Conservation (phyloP, 2,113 vertebrate species). For the Alethe diademata region DNA sequence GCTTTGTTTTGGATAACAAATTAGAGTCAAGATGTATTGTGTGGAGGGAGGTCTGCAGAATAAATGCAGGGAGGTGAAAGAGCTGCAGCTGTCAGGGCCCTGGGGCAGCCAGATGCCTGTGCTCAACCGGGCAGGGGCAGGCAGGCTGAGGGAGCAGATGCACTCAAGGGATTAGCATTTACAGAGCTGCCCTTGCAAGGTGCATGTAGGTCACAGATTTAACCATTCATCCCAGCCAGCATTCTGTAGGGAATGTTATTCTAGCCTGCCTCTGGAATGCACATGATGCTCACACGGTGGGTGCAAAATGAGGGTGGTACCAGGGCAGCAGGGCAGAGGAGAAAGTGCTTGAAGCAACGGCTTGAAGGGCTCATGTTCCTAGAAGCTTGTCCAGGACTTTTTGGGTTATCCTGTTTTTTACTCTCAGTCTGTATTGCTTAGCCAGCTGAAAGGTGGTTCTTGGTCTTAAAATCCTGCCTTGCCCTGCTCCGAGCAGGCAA, state of each 20-base stretch:
- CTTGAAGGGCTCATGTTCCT: background rate
- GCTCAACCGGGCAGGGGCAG: background rate
- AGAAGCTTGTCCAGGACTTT: background rate
- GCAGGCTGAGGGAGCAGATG: background rate
- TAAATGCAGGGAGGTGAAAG: background rate
- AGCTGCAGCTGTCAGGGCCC: background rate
- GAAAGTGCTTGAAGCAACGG: background rate
- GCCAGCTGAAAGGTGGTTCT: background rate
- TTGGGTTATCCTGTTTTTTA: background rate
- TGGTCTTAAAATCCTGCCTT: background rate
- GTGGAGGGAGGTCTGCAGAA: background rate
- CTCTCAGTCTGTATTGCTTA: background rate
- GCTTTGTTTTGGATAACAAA: background rate
- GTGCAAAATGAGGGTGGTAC: background rate
- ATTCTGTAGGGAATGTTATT: background rate
- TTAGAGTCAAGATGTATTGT: background rate
- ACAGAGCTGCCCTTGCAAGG: background rate
- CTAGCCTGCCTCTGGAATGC: background rate
- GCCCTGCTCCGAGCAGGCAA: background rate
- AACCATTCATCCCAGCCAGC: background rate
- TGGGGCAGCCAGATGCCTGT: background rate
- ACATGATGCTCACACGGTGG: rapidly evolving
- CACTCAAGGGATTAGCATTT: constrained; percentile 1
- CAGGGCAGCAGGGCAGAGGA: background rate
- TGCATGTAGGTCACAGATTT: constrained; percentile 35